Conservation (phyloP, 1,140 invertebrate genomes). For the Heliconius himera region DNA sequence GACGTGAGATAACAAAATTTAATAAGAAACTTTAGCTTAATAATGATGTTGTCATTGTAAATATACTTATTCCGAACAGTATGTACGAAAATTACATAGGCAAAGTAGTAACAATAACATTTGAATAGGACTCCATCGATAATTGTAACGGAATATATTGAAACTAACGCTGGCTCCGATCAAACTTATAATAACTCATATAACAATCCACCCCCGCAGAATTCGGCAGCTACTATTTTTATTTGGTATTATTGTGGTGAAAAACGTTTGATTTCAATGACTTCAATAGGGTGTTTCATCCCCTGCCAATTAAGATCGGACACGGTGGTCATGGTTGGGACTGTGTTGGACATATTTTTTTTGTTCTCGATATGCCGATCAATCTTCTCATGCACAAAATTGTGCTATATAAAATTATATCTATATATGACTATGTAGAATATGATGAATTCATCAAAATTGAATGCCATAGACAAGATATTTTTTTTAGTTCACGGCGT, state of each 20-base stretch:
- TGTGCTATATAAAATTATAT: not conserved
- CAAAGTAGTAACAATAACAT: constrained; percentile 41
- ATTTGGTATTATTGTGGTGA: constrained; percentile 62
- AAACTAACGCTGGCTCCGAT: constrained; percentile 36
- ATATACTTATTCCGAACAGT: constrained; percentile 29
- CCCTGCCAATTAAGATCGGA: constrained; percentile 78
- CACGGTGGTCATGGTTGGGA: constrained; percentile 71
- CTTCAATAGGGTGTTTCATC: constrained; percentile 60
- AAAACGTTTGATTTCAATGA: constrained; percentile 62
- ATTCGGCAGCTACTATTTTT: constrained; percentile 67
- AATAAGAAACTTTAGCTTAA: not conserved
- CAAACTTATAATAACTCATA: constrained; percentile 38
- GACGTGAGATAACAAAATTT: not conserved
- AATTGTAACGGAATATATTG: constrained; percentile 37
- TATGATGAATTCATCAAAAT: not conserved
- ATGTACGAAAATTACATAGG: constrained; percentile 24
- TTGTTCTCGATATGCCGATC: constrained; percentile 52
- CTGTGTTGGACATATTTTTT: constrained; percentile 68
- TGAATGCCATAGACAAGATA: not conserved
- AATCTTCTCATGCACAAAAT: constrained; percentile 35
- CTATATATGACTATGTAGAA: not conserved
- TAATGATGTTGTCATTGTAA: constrained; percentile 13
- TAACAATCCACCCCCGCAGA: constrained; percentile 66
- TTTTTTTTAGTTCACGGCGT: no score
- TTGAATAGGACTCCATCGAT: constrained; percentile 40